These are phyloP conservation scores for Lutraria rhynchaena DNA, from an alignment of 1,140 invertebrate genomes.

Conservation along the genomic window DNA sequence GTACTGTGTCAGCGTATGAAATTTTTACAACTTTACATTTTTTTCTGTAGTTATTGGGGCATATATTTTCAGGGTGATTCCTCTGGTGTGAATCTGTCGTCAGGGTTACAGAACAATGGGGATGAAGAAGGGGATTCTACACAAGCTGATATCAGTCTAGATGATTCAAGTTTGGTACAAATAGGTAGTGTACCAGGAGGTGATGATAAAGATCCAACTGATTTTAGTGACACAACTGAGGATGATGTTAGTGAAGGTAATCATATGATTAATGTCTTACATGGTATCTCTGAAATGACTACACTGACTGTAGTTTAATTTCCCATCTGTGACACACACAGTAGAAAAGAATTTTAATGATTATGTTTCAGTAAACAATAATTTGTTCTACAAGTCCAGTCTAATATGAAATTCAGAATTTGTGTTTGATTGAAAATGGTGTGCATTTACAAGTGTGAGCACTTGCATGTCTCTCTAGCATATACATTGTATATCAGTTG, in stretches of 20 bases:
- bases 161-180: slow-evolving; percentile 29
- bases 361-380: no score
- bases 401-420: no score
- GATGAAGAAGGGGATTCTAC: slow-evolving; percentile 41
- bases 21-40: no score
- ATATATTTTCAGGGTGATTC: slow-evolving; percentile 53
- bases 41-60: no score
- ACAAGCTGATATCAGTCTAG: slow-evolving; percentile 42
- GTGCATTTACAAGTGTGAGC: no score
- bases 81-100: slow-evolving; percentile 2
- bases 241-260: slow-evolving; percentile 82
- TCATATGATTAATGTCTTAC: slow-evolving; percentile 2
- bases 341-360: no score
- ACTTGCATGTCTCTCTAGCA: no score
- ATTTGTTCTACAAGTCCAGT: no score
- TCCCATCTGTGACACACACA: no score
- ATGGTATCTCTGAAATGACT: not conserved
- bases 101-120: not conserved
- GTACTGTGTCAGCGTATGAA: no score
- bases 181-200: not conserved
- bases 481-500: no score
- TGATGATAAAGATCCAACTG: slow-evolving; percentile 85
- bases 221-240: slow-evolving; percentile 91
- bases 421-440: no score
- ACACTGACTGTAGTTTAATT: not conserved